phyloP scores from a whole-genome alignment of 2,888 invertebrate genomes.

The Limnephilus auricula region DNA sequence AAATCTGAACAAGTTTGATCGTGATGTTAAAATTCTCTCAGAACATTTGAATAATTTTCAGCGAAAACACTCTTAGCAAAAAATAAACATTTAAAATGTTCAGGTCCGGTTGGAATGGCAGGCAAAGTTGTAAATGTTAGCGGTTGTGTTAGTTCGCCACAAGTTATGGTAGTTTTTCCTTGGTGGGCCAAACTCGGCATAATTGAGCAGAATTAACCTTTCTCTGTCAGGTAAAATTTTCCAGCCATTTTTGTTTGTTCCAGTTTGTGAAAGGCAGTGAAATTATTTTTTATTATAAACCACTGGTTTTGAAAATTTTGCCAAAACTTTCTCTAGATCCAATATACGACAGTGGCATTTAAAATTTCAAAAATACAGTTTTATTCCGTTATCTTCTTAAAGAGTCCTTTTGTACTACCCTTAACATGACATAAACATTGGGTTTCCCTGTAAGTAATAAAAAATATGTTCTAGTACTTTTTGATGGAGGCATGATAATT shows the following conservation, averaged over 20 bases:
- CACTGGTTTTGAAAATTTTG: background rate
- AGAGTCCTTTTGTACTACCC: background rate
- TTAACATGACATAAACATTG: too few species aligned
- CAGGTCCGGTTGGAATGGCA: background rate
- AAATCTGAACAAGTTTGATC: background rate
- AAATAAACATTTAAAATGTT: conserved; percentile 27
- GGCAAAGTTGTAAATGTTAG: conserved; percentile 28
- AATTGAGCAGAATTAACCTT: conserved; percentile 26
- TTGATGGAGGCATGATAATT: too few species aligned
- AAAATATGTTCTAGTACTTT: too few species aligned
- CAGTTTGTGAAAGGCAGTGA: background rate
- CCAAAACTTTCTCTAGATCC: too few species aligned
- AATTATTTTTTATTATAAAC: background rate
- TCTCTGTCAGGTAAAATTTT: conserved; percentile 26
- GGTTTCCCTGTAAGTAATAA: too few species aligned
- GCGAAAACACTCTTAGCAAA: background rate
- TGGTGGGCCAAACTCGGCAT: conserved; percentile 9
- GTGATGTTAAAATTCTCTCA: background rate
- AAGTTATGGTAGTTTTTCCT: conserved; percentile 31
- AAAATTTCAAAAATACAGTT: background rate
- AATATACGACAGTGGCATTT: too few species aligned
- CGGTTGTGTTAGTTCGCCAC: background rate
- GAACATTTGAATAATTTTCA: background rate
- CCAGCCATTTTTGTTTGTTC: background rate
- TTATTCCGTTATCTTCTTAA: background rate